phyloP scores from a whole-genome alignment of 2,797 vertebrate species.

The Pangasius sanitwongsei region DNA sequence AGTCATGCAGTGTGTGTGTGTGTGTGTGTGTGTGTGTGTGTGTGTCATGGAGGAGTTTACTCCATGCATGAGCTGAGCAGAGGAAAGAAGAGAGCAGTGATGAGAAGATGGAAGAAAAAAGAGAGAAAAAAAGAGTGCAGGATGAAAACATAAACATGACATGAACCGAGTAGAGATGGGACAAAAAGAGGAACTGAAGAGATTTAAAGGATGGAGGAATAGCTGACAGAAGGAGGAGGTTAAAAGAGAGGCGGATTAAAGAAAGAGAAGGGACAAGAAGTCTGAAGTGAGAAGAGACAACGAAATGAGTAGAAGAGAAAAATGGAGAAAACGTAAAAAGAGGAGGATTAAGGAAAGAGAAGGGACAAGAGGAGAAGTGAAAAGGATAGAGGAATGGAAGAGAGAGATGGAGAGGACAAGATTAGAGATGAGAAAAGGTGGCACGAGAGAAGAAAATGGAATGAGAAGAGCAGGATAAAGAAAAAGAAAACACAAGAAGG shows the following conservation, averaged over 20 bases:
- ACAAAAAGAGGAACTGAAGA: neutral
- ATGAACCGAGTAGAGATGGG: no score
- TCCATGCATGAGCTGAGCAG: neutral
- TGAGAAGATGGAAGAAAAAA: neutral
- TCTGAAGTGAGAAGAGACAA: neutral
- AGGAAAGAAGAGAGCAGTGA: neutral
- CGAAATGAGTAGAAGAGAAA: neutral
- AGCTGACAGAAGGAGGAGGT: neutral
- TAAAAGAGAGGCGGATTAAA: neutral
- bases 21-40: neutral
- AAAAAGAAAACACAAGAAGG: neutral
- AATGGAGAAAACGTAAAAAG: neutral
- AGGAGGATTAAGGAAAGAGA: neutral
- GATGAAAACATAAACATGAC: neutral
- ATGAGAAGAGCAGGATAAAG: no score
- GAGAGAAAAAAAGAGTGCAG: rapidly evolving
- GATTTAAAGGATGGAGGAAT: neutral
- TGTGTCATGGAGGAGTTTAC: neutral
- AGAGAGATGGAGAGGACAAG: neutral
- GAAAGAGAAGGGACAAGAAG: neutral
- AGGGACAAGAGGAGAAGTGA: neutral
- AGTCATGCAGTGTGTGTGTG: neutral
- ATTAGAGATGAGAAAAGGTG: no score
- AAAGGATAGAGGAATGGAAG: neutral
- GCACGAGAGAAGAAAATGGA: neutral